phyloP scores from a whole-genome alignment of 92 coral and sea anemone species.

The Epizoanthus illoricatus region DNA sequence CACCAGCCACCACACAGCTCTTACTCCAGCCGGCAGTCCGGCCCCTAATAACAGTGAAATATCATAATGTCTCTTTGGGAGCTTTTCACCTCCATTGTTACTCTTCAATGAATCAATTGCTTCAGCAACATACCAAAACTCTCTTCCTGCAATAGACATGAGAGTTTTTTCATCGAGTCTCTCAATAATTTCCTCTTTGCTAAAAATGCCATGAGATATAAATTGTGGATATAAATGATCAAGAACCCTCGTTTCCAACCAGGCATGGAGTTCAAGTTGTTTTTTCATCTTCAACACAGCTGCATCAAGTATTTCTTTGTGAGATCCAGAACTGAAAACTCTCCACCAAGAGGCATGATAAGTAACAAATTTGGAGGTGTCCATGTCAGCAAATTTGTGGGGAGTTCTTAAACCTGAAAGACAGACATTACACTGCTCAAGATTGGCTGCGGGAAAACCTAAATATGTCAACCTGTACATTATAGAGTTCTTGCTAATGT shows the following conservation, averaged over 20 bases:
- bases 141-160: constrained; percentile 15
- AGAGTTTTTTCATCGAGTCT: constrained; percentile 34
- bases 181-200: constrained; percentile 30
- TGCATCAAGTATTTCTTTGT: constrained; percentile 39
- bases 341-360: constrained; percentile 59
- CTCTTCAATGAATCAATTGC: constrained; percentile 37
- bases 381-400: constrained; percentile 63
- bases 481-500: too few relatives aligned
- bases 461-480: too few relatives aligned
- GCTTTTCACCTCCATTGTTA: neutral
- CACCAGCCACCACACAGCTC: constrained; percentile 6
- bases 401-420: constrained; percentile 55
- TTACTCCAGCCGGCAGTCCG: constrained; percentile 11
- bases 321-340: constrained; percentile 45
- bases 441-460: too few relatives aligned
- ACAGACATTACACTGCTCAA: neutral
- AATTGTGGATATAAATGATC: constrained; percentile 26
- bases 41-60: neutral
- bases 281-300: constrained; percentile 46
- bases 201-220: constrained; percentile 23
- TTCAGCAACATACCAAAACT: constrained; percentile 24
- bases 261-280: constrained; percentile 32
- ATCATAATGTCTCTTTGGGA: neutral
- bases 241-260: constrained; percentile 56
- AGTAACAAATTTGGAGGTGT: constrained; percentile 53